Base-by-base conservation (phyloP, 2,888 invertebrate genomes). In the Dendrolimus pini region DNA sequence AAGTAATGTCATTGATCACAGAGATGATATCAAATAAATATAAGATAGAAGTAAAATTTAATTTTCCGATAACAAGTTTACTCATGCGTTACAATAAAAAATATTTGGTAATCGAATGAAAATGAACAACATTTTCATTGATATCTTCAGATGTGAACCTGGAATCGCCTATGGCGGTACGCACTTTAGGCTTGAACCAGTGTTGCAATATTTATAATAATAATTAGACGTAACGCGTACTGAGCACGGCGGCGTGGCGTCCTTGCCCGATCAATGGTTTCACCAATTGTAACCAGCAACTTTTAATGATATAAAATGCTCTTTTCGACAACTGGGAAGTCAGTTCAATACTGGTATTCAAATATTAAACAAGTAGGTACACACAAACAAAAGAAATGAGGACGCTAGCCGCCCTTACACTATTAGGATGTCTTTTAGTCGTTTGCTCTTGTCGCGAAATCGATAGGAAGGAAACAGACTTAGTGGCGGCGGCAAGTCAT, bases 401-500 rank as follows among this genome's bases (percentile, higher is more conserved):
- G 89, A 83, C 89, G 85, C 82, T 91, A 55, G 78, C 80, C 78
- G 88, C 83, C 80, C 80, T 90, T 62, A 69, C 76, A 64, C 77
- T 82, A 58, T 66, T 90, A 71, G 88, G 76, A 77, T 89, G 87
- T 66, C 72, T 80, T 59, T 58, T 83, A 65, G 80, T 74, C 55
- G 75, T 72, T 57, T 84, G 84, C 65, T 75, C 77, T 18, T 83
- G 85, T 67, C 84, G 87, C 61, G 85, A 88, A 69, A 76, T 84
- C 69, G 79, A 78, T 59, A 74, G 77, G 65, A 70, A 74, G 64
- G 80, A 77, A 60, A 72, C 72, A 41, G 93, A 92, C 69, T 75
- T 92, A 56, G 91, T 85, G 57, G 85, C 89, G 6, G 93, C 92
- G 7, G 92, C 92, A 7, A 85, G 86, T 61, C 83, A 88, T 61